These are phyloP conservation scores for Chironomus striatipennis DNA, from an alignment of 1,140 invertebrate species.

Conservation along the genomic window DNA sequence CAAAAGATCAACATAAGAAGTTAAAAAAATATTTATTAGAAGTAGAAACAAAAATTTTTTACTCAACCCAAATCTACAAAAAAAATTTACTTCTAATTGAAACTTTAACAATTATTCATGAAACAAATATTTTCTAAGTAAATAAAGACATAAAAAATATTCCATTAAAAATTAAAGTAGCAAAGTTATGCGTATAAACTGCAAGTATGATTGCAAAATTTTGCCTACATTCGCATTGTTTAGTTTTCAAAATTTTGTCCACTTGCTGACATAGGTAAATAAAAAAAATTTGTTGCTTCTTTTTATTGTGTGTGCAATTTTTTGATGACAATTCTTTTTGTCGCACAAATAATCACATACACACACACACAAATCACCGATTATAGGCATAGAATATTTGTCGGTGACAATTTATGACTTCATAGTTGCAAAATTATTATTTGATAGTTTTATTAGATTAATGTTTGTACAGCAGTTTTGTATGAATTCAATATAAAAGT, in stretches of 20 bases:
- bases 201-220: not conserved
- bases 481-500: not conserved
- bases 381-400: not conserved
- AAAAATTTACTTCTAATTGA: too few relatives aligned
- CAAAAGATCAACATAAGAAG: too few relatives aligned
- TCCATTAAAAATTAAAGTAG: too few relatives aligned
- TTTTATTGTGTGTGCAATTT: constrained; percentile 12
- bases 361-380: not conserved
- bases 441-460: constrained; percentile 10
- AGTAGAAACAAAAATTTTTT: too few relatives aligned
- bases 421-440: not conserved
- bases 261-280: not conserved
- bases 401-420: not conserved
- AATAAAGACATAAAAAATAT: too few relatives aligned
- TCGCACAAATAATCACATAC: too few relatives aligned
- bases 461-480: constrained; percentile 12
- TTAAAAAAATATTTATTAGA: too few relatives aligned
- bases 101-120: too few relatives aligned
- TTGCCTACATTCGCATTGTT: constrained; percentile 9
- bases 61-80: too few relatives aligned
- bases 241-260: not conserved
- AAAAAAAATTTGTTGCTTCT: not conserved
- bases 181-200: too few relatives aligned
- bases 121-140: too few relatives aligned
- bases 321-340: not conserved